Evolutionary conservation across 1,140 invertebrate genomes (phyloP), one percentile per base, ranked within the genome.

Genomic region (Mylabris phalerata): DNA sequence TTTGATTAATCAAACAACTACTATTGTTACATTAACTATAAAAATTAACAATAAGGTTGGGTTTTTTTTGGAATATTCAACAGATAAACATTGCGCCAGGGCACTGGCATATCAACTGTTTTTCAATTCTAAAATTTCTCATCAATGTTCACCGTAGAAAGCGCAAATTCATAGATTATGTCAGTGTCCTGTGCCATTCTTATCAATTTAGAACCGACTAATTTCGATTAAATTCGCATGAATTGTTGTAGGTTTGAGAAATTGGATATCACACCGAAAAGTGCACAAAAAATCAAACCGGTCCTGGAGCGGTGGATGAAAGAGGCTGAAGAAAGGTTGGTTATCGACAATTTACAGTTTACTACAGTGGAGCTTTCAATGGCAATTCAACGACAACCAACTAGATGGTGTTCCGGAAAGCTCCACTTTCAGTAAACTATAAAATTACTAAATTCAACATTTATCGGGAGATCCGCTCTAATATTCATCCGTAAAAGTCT

Each of bases 221-320:
- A 13, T 32, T 13, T 45, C 40, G 3, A 19, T 9, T 19, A 19
- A n/a, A 13, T 74, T 19, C 19, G 78, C 77, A 77, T 38, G 39
- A 27, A 50, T 43, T 52, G 7, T 32, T 46, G 74, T 77, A 98
- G 95, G 88, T 98, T 98, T 85, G 95, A 98, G 81, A 98, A 98
- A 82, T 82, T 98, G 77, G 95, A 98, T 81, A 98, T 98, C 71
- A 98, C 95, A 72, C 95, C 95, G 75, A 97, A 98, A 83, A 97
- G 94, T 83, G 95, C 95, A 64, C 92, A 96, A 81, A 98, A 98
- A 85, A 98, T 98, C 71, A 98, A 97, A 79, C 95, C 95, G 64
- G 95, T 98, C 61, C 82, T 98, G 71, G 95, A 98, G 78, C 84
- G 89, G 77, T 98, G 95, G 95, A 96, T 98, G 93, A 90, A 90